Evolutionary conservation across 2,888 invertebrate species (phyloP).

Genomic region (Hemicrepidius hirtus): DNA sequence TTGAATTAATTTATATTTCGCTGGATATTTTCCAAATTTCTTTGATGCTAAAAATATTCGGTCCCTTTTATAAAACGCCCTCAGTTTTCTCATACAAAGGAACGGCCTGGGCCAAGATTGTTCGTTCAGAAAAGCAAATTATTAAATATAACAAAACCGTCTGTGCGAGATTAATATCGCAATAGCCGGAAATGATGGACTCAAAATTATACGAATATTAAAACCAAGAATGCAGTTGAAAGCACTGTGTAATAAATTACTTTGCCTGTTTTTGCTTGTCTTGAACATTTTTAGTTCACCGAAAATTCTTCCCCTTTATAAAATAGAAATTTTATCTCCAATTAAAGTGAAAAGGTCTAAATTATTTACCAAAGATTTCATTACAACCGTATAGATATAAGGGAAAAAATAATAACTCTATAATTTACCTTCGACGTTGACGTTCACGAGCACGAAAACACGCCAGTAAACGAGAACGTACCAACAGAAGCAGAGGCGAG

Average conservation of each 20-base stretch:
- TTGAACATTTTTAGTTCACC: not conserved
- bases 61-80: not conserved
- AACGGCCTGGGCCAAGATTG: slow-evolving; percentile 22
- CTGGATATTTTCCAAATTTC: slow-evolving; percentile 38
- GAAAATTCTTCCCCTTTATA: not conserved
- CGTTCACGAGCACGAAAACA: slow-evolving; percentile 18
- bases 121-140: slow-evolving; percentile 44
- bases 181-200: slow-evolving; percentile 48
- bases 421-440: slow-evolving; percentile 26
- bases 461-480: slow-evolving; percentile 26
- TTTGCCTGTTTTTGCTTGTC: slow-evolving; percentile 30
- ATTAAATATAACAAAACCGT: slow-evolving; percentile 49
- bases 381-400: not conserved
- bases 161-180: slow-evolving; percentile 47
- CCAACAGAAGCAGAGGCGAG: slow-evolving; percentile 22
- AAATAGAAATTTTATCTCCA: not conserved
- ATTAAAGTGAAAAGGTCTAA: not conserved
- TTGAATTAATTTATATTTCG: slow-evolving; percentile 31
- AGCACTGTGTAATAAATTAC: slow-evolving; percentile 46
- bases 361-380: not conserved
- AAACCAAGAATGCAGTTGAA: slow-evolving; percentile 47
- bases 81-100: slow-evolving; percentile 8
- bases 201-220: slow-evolving; percentile 46
- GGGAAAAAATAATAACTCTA: slow-evolving; percentile 23
- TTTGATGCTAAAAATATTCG: slow-evolving; percentile 22